These are phyloP conservation scores for Pachyuromys duprasi DNA, from an alignment of 2,797 vertebrate species.

Conservation along the genomic window DNA sequence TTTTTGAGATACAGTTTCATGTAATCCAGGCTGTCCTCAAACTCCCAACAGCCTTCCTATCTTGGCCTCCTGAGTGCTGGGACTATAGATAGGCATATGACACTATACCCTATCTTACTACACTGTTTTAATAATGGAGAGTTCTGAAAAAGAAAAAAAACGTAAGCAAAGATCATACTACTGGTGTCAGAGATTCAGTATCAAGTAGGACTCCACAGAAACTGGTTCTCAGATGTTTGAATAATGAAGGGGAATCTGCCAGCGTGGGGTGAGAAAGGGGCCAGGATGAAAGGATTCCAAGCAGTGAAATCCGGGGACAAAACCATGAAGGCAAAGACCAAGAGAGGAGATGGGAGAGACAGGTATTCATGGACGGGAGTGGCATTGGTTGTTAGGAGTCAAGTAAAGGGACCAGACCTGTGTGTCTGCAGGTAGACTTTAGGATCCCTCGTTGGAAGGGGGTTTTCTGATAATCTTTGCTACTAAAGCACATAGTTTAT, in stretches of 20 bases:
- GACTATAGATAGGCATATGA: not conserved
- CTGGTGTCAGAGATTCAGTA: not conserved
- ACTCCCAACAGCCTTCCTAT: not conserved
- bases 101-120: not conserved
- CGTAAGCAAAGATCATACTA: not conserved
- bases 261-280: not conserved
- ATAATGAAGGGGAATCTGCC: not conserved
- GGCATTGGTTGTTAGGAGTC: not conserved
- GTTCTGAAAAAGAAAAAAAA: not conserved
- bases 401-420: not conserved
- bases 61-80: not conserved
- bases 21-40: not conserved
- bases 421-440: not conserved
- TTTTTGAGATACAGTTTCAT: not conserved
- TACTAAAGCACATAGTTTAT: not conserved
- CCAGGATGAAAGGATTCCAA: not conserved
- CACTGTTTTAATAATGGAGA: slow-evolving; percentile 20
- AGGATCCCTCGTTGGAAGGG: not conserved
- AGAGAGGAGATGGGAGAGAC: no score
- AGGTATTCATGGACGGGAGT: not conserved
- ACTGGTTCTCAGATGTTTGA: slow-evolving; percentile 1
- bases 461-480: not conserved
- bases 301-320: not conserved
- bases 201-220: not conserved
- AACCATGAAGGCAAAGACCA: not conserved